These are phyloP conservation scores for Aplodontia rufa DNA, from an alignment of 2,113 vertebrate genomes.

Conservation along the genomic window DNA sequence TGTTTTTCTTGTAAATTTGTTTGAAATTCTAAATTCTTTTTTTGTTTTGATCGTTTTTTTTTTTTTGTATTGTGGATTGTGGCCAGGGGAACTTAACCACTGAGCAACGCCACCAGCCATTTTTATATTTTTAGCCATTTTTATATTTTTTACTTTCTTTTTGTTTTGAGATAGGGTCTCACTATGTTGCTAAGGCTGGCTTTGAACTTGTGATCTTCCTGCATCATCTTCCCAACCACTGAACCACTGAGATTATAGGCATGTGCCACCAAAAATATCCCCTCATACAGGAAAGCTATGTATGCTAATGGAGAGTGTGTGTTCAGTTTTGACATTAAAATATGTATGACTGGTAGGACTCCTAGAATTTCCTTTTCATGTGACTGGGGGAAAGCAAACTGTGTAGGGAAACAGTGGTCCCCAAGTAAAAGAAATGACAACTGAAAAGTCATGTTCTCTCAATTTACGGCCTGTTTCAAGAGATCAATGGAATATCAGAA, in stretches of 20 bases:
- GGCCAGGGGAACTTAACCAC: too few relatives aligned
- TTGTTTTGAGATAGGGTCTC: too few relatives aligned
- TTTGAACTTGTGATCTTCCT: too few relatives aligned
- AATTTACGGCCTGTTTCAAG: not conserved
- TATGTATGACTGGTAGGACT: not conserved
- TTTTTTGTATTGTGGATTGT: too few relatives aligned
- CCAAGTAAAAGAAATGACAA: not conserved
- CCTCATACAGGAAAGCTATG: not conserved
- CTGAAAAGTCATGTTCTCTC: not conserved
- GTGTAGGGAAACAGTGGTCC: not conserved
- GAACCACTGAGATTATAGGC: too few relatives aligned
- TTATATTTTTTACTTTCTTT: too few relatives aligned
- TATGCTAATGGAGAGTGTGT: not conserved
- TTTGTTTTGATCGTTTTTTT: too few relatives aligned
- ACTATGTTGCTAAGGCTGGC: too few relatives aligned
- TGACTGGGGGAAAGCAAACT: not conserved
- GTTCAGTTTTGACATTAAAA: not conserved
- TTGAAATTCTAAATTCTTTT: not conserved
- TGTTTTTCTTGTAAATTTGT: constrained; percentile 2
- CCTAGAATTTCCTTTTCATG: not conserved
- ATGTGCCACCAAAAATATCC: too few relatives aligned
- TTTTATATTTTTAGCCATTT: too few relatives aligned
- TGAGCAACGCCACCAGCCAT: too few relatives aligned
- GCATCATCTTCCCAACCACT: too few relatives aligned
- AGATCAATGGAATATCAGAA: not conserved